Evolutionary conservation across 2,888 invertebrate genomes (phyloP).

Genomic region (Amaurobius ferox): DNA sequence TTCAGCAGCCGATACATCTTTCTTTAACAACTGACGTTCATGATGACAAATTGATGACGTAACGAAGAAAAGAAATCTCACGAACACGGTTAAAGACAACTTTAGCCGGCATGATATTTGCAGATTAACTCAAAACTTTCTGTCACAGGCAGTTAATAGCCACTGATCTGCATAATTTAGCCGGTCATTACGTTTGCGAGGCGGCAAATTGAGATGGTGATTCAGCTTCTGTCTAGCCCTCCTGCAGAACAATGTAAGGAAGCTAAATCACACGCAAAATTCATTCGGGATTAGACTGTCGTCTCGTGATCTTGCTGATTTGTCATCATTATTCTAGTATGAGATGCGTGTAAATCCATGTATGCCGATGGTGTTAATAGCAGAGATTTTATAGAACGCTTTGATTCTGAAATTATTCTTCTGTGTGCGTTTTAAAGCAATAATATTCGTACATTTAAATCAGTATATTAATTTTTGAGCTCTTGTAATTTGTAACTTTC

Average conservation of each 20-base stretch:
- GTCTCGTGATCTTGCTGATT: slow-evolving; percentile 40
- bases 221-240: not conserved
- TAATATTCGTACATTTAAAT: too few relatives aligned
- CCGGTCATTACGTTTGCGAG: slow-evolving; percentile 32
- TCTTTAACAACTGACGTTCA: slow-evolving; percentile 10
- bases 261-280: slow-evolving; percentile 56
- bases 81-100: not conserved
- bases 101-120: slow-evolving; percentile 10
- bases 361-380: too few relatives aligned
- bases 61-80: not conserved
- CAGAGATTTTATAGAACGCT: too few relatives aligned
- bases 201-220: not conserved
- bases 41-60: not conserved
- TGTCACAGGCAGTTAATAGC: slow-evolving; percentile 36
- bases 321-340: slow-evolving; percentile 41
- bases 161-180: slow-evolving; percentile 59
- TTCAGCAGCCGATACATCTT: not conserved
- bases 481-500: too few relatives aligned
- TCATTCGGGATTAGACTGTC: slow-evolving; percentile 57
- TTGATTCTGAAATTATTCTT: too few relatives aligned
- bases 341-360: not conserved
- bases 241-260: slow-evolving; percentile 25
- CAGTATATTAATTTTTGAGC: too few relatives aligned
- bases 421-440: too few relatives aligned
- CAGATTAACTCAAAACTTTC: slow-evolving; percentile 42